A percentile compares a stretch with the other conserved stretches of the same genome.
phyloP scores from a whole-genome alignment of 2,113 vertebrate genomes.

The Psilopogon haemacephalus region DNA sequence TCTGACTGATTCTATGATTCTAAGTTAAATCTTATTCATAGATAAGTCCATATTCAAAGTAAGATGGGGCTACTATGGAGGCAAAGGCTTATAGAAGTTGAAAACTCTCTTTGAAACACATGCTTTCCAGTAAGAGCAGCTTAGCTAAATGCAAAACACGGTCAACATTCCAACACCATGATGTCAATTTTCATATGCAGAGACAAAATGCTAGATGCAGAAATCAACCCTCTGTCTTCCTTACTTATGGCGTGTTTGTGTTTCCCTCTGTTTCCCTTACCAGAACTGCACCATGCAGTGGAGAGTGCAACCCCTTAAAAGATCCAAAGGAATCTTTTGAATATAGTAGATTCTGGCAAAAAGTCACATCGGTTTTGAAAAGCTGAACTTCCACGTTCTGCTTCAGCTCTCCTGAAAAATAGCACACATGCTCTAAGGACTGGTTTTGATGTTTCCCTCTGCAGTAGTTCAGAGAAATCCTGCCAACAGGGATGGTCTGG shows the following conservation, averaged over 20 bases:
- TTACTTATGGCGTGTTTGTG: not conserved
- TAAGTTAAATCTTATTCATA: conserved; percentile 61
- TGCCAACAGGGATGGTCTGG: conserved; percentile 27
- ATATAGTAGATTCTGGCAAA: not conserved
- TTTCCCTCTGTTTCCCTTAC: not conserved
- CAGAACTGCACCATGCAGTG: not conserved
- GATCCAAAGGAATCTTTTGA: not conserved
- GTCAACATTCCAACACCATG: conserved; percentile 69
- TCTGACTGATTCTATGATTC: too few relatives aligned
- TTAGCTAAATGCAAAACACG: conserved; percentile 58
- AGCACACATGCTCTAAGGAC: not conserved
- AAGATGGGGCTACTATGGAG: conserved; percentile 29
- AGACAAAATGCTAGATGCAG: conserved; percentile 42
- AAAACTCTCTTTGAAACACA: conserved; percentile 67
- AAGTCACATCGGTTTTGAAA: not conserved
- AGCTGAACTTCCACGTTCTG: conserved; percentile 17
- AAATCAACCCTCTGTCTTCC: conserved; percentile 11
- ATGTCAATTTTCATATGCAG: conserved; percentile 60
- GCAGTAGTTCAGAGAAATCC: not conserved
- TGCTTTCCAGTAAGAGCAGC: conserved; percentile 67
- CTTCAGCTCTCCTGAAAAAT: conserved; percentile 21
- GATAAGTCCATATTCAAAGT: conserved; percentile 25
- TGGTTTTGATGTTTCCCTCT: conserved; percentile 34
- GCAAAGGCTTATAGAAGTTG: conserved; percentile 53
- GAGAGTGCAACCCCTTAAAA: not conserved